Percentiles rank a stretch among this genome's conserved stretches.
phyloP scores from a whole-genome alignment of 2,797 vertebrate genomes.

The Pogoniulus pusillus region DNA sequence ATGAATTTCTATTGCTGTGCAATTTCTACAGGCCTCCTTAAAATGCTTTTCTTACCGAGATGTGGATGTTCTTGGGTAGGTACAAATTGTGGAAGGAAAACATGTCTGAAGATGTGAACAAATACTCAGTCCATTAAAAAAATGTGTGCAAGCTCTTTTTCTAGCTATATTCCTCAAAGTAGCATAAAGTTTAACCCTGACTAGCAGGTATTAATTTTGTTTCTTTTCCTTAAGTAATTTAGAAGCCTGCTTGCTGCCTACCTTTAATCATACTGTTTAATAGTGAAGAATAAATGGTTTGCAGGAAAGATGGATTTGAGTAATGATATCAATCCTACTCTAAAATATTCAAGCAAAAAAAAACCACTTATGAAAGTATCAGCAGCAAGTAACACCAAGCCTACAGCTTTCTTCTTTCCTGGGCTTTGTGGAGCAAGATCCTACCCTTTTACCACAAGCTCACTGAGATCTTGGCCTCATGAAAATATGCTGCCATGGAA shows the following conservation, averaged over 20 bases:
- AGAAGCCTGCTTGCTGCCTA: neutral
- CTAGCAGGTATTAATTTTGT: neutral
- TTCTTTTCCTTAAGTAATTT: neutral
- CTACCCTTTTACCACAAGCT: neutral
- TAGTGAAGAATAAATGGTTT: neutral
- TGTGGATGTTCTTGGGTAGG: neutral
- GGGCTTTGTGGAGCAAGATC: neutral
- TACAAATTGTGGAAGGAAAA: neutral
- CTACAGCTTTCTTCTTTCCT: neutral
- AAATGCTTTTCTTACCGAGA: neutral
- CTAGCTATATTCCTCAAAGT: neutral
- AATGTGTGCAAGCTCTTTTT: neutral
- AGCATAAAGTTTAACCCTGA: neutral
- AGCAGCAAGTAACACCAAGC: neutral
- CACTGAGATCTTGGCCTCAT: neutral
- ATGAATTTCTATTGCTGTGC: neutral
- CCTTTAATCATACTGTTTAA: neutral
- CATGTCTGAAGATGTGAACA: neutral
- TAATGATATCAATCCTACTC: neutral
- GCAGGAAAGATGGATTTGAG: neutral
- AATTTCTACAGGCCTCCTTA: neutral
- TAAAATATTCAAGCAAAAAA: neutral
- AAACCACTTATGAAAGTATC: neutral
- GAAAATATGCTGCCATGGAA: neutral
- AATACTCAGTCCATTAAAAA: neutral